These are phyloP conservation scores for Echinometra lucunter DNA, from an alignment of 53 echinoderm and acorn worm species.

Conservation along the genomic window DNA sequence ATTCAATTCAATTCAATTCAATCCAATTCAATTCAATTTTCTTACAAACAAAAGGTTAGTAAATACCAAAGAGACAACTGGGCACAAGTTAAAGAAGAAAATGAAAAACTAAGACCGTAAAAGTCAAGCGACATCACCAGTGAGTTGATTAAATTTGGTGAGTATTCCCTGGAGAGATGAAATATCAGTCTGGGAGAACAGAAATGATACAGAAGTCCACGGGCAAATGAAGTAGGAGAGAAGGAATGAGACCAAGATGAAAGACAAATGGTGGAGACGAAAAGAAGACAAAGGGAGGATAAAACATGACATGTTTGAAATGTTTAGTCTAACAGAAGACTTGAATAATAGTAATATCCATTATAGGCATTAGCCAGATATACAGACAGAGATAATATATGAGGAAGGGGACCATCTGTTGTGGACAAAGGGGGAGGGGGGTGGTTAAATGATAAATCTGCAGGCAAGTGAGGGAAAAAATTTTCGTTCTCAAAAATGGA, in stretches of 20 bases:
- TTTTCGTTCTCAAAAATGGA: too few species aligned
- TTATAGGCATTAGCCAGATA: background rate
- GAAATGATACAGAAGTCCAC: background rate
- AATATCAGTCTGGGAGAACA: conserved; percentile 32
- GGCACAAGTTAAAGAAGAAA: too few species aligned
- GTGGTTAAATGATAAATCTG: too few species aligned
- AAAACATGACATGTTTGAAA: background rate
- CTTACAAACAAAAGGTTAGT: conserved; percentile 40
- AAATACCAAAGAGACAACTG: conserved; percentile 43
- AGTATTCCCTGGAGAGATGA: conserved; percentile 33
- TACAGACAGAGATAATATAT: background rate
- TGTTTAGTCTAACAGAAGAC: background rate
- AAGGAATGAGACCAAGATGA: background rate
- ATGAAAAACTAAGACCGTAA: background rate
- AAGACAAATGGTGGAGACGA: background rate
- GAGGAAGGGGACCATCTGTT: too few species aligned
- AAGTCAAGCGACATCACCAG: background rate
- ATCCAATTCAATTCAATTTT: too few species aligned
- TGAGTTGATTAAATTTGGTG: conserved; percentile 36
- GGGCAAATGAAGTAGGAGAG: background rate
- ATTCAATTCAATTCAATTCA: too few species aligned
- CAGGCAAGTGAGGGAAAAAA: too few species aligned
- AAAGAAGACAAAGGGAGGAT: background rate
- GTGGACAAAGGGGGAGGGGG: too few species aligned
- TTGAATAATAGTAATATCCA: background rate